Conservation (phyloP, 2,113 vertebrate species). For the Neotragus pygmaeus region DNA sequence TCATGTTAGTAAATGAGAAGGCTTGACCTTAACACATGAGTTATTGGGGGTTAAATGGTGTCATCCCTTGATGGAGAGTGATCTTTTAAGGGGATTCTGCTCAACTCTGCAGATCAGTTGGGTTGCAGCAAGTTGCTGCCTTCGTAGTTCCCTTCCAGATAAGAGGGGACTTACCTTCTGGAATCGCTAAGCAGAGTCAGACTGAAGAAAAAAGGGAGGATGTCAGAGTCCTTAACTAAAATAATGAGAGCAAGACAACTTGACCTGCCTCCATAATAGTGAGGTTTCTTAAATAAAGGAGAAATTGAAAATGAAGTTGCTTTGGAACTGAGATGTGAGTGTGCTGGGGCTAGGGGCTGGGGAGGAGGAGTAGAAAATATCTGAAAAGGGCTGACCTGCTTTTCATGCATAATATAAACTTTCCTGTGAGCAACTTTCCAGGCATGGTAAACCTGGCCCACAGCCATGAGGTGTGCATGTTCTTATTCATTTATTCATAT, state of each 20-base stretch:
- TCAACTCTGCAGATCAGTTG: background rate
- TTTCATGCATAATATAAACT: background rate
- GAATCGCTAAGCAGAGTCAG: background rate
- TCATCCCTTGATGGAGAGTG: background rate
- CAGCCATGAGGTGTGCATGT: background rate
- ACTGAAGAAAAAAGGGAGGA: background rate
- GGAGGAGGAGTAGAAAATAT: background rate
- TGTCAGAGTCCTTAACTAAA: background rate
- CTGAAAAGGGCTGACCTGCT: background rate
- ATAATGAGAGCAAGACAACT: background rate
- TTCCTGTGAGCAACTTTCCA: background rate
- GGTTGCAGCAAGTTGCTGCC: background rate
- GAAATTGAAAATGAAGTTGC: background rate
- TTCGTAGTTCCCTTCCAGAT: background rate
- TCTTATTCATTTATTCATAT: background rate
- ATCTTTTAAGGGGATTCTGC: background rate
- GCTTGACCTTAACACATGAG: background rate
- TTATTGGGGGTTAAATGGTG: slow-evolving; percentile 46
- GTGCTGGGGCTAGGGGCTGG: background rate
- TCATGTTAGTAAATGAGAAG: slow-evolving; percentile 32
- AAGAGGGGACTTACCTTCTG: background rate
- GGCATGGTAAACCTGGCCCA: background rate
- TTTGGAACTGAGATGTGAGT: background rate
- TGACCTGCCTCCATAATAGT: background rate
- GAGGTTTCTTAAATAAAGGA: background rate